Conservation (phyloP, 2,888 invertebrate species). For the Dioctria linearis region DNA sequence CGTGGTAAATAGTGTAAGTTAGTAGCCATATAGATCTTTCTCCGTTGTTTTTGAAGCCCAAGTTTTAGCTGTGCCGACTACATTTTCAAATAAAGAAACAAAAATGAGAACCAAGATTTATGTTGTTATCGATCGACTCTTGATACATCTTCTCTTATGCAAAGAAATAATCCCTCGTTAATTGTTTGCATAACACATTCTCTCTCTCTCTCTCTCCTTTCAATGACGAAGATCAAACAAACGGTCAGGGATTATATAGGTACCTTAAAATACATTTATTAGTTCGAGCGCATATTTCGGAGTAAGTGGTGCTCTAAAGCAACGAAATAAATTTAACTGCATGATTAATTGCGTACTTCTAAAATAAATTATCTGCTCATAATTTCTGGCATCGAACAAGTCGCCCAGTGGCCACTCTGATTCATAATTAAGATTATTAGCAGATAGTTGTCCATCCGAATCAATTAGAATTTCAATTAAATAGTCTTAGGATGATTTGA, state of each 20-base stretch:
- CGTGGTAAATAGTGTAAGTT: too few species aligned
- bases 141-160: not conserved
- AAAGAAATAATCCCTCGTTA: constrained; percentile 13
- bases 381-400: constrained; percentile 55
- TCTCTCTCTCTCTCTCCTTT: not conserved
- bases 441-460: constrained; percentile 33
- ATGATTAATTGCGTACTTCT: constrained; percentile 56
- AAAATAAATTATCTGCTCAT: constrained; percentile 56
- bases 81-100: too few species aligned
- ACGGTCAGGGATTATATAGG: constrained; percentile 5
- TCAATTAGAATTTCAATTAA: constrained; percentile 38
- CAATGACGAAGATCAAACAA: constrained; percentile 17
- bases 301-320: constrained; percentile 9
- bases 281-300: constrained; percentile 13
- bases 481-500: constrained; percentile 24
- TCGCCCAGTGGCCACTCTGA: constrained; percentile 49
- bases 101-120: too few species aligned
- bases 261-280: constrained; percentile 44
- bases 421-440: constrained; percentile 56
- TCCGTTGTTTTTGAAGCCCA: too few species aligned
- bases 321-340: constrained; percentile 50
- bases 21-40: too few species aligned
- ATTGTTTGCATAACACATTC: constrained; percentile 11
- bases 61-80: too few species aligned
- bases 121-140: too few species aligned